These are phyloP conservation scores for Brachylomia viminalis DNA, from an alignment of 2,888 invertebrate species.

Conservation along the genomic window DNA sequence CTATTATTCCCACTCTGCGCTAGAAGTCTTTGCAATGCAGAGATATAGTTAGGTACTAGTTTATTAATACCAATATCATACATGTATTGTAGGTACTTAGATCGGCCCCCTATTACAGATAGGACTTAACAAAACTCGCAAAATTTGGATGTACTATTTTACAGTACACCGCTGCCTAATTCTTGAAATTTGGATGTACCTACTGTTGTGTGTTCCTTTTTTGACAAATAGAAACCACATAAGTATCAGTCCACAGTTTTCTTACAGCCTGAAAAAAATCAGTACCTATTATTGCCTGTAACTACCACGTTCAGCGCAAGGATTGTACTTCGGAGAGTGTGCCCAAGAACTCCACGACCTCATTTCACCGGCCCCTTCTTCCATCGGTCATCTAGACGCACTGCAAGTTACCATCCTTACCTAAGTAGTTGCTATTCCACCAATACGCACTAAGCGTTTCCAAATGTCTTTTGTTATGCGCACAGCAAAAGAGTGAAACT, in stretches of 20 bases:
- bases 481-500: no score
- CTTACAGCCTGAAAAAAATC: neutral
- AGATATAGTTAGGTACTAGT: neutral
- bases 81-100: neutral
- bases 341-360: no score
- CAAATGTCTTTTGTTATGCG: no score
- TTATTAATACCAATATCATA: neutral
- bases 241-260: neutral
- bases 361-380: no score
- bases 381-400: no score
- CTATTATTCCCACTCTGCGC: neutral
- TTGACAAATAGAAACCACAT: neutral
- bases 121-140: neutral
- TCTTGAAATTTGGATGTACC: no score
- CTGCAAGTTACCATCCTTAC: no score
- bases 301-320: neutral
- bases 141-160: neutral
- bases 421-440: no score
- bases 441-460: no score
- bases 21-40: neutral
- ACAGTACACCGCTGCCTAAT: neutral
- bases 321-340: no score
- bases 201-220: neutral
- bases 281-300: neutral
- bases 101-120: neutral